A percentile compares a stretch with the other conserved stretches of the same genome.
These are phyloP conservation scores for Aleadryas rufinucha DNA, from an alignment of 2,113 vertebrate species.

Conservation along the genomic window DNA sequence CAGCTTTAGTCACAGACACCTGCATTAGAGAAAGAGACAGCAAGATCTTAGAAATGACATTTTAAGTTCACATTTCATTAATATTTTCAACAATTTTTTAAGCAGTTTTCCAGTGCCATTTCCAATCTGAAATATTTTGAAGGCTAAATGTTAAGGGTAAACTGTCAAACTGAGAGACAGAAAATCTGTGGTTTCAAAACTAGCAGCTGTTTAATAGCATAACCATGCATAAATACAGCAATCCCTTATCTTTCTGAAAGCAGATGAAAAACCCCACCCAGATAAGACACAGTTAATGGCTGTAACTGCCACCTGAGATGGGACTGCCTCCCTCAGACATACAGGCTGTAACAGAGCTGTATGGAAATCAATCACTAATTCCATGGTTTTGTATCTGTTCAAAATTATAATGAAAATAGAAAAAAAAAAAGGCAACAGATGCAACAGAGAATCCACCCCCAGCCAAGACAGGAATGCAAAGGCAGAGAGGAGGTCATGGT, in stretches of 20 bases:
- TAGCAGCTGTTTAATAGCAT: neutral
- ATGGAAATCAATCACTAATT: neutral
- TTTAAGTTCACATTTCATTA: slow-evolving; percentile 33
- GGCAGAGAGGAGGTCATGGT: slow-evolving; percentile 12
- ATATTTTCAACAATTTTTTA: neutral
- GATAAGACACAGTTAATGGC: neutral
- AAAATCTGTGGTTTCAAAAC: slow-evolving; percentile 9
- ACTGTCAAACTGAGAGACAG: neutral
- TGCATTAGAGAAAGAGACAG: slow-evolving; percentile 57
- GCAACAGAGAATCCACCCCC: neutral
- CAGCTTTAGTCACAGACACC: slow-evolving; percentile 83
- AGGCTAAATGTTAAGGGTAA: neutral
- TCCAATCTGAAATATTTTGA: slow-evolving; percentile 1
- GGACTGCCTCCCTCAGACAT: neutral
- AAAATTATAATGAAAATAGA: neutral
- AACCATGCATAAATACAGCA: neutral
- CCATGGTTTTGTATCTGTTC: neutral
- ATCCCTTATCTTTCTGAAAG: neutral
- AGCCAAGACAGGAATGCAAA: slow-evolving; percentile 22
- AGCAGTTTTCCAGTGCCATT: slow-evolving; percentile 21
- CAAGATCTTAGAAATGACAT: neutral
- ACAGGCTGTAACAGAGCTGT: neutral
- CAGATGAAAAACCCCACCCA: neutral
- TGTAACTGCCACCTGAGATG: neutral
- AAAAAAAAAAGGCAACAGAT: neutral